These are phyloP conservation scores for Trinectes maculatus DNA, from an alignment of 2,113 vertebrate genomes.

Conservation along the genomic window DNA sequence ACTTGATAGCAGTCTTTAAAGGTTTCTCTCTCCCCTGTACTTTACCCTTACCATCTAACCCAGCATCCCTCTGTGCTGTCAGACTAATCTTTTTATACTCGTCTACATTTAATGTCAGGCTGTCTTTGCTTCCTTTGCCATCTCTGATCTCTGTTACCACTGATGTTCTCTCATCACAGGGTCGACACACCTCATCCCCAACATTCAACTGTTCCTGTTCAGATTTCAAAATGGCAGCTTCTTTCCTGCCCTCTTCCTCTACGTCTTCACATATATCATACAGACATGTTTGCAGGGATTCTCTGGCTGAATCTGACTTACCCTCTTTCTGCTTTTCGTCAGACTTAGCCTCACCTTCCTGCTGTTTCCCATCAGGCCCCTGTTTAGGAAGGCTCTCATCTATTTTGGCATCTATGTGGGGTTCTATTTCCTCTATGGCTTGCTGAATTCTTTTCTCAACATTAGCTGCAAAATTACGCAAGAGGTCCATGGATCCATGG, in stretches of 20 bases:
- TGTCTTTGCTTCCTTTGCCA: not conserved
- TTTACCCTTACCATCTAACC: not conserved
- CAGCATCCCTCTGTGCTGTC: not conserved
- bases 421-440: slow-evolving; percentile 64
- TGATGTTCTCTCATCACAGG: slow-evolving; percentile 1
- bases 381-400: not conserved
- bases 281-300: slow-evolving; percentile 2
- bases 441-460: slow-evolving; percentile 76
- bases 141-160: not conserved
- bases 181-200: not conserved
- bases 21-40: slow-evolving; percentile 5
- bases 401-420: slow-evolving; percentile 28
- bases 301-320: not conserved
- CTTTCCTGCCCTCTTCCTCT: not conserved
- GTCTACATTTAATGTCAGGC: not conserved
- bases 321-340: slow-evolving; percentile 9
- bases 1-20: slow-evolving; percentile 21
- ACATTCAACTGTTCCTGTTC: not conserved
- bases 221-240: not conserved
- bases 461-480: slow-evolving; percentile 70
- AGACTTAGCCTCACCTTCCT: not conserved
- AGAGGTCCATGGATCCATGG: slow-evolving; percentile 67
- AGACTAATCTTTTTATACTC: not conserved
- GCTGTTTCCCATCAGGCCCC: not conserved
- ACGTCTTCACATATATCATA: not conserved